These are phyloP conservation scores for Venustaconcha ellipsiformis DNA, from an alignment of 1,140 invertebrate species.

Conservation along the genomic window DNA sequence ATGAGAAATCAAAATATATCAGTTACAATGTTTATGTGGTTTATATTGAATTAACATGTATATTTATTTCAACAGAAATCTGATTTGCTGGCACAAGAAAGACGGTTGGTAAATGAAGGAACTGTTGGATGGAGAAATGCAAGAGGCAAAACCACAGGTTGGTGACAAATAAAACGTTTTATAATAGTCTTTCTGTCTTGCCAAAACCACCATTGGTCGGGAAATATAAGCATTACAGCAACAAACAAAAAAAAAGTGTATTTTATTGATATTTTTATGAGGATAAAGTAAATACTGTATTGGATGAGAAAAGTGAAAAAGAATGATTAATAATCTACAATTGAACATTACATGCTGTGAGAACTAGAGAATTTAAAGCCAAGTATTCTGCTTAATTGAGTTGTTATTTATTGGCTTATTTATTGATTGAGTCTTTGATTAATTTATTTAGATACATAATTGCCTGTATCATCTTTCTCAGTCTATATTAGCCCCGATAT, in stretches of 20 bases:
- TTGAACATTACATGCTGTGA: not conserved
- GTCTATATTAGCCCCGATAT: no score
- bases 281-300: not conserved
- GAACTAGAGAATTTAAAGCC: no score
- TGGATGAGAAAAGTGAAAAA: not conserved
- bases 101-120: slow-evolving; percentile 76
- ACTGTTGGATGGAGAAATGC: slow-evolving; percentile 67
- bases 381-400: no score
- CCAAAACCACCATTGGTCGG: not conserved
- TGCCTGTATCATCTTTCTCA: no score
- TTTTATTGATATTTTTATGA: not conserved
- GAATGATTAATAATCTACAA: not conserved
- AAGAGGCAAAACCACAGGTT: slow-evolving; percentile 57
- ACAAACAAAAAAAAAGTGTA: not conserved
- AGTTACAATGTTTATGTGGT: no score
- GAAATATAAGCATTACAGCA: no score
- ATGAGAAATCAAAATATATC: no score
- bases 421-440: no score
- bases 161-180: not conserved
- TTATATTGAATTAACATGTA: no score
- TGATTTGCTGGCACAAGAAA: slow-evolving; percentile 86
- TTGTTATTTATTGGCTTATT: no score
- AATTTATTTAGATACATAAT: no score
- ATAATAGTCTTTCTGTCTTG: not conserved
- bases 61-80: slow-evolving; percentile 76